Evolutionary conservation across 2,113 vertebrate species (phyloP).

Genomic region (Grantiella picta): DNA sequence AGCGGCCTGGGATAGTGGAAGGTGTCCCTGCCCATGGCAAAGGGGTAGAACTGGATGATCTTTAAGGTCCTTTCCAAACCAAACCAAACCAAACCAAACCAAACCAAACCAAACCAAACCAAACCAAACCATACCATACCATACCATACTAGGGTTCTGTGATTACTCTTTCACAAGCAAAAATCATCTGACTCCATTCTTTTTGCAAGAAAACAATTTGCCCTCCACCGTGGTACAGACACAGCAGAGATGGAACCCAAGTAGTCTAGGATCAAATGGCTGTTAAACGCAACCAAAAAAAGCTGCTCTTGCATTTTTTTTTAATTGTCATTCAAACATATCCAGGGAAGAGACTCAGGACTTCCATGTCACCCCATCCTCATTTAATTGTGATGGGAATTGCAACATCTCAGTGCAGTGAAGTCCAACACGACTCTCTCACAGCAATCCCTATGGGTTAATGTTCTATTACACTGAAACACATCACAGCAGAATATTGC

Average conservation of each 20-base stretch:
- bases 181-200: neutral
- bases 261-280: neutral
- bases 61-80: neutral
- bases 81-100: too few species aligned
- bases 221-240: neutral
- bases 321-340: neutral
- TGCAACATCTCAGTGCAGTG: neutral
- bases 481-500: neutral
- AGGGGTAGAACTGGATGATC: neutral
- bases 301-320: neutral
- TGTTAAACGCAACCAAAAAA: neutral
- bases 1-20: rapidly evolving
- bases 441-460: rapidly evolving
- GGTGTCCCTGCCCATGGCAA: neutral
- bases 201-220: neutral
- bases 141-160: neutral
- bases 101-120: too few species aligned
- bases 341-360: neutral
- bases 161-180: neutral
- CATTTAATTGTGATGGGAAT: neutral
- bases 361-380: neutral
- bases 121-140: too few species aligned
- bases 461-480: too few species aligned
- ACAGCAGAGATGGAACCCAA: neutral
- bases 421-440: neutral